Evolutionary conservation across 2,113 vertebrate species (phyloP).

Genomic region (Poeciliopsis retropinna): DNA sequence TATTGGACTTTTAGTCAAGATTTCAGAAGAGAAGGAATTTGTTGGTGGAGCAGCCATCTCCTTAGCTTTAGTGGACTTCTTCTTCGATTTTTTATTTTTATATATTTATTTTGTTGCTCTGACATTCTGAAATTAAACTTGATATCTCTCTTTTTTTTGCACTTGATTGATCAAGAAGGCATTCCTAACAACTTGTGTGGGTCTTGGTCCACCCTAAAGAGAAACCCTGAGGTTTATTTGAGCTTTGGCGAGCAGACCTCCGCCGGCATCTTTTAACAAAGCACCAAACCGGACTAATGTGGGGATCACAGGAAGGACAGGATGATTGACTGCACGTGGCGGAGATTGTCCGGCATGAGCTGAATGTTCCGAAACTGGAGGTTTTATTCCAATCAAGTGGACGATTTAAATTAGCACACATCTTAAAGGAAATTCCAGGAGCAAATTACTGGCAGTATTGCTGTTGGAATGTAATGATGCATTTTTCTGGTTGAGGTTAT

Average conservation of each 20-base stretch:
- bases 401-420: constrained; percentile 22
- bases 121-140: neutral
- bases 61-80: neutral
- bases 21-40: constrained; percentile 53
- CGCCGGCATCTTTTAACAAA: constrained; percentile 37
- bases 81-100: no score
- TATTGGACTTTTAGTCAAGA: constrained; percentile 60
- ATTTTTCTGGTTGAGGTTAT: neutral
- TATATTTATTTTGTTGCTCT: neutral
- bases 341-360: constrained; percentile 25
- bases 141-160: neutral
- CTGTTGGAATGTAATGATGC: neutral
- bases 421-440: constrained; percentile 13
- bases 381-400: constrained; percentile 25
- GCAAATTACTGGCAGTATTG: constrained; percentile 20
- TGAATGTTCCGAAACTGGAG: constrained; percentile 34
- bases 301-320: constrained; percentile 32
- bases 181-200: neutral
- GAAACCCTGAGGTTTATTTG: neutral
- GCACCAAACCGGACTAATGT: constrained; percentile 24
- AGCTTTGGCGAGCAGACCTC: constrained; percentile 15
- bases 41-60: constrained; percentile 42
- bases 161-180: constrained; percentile 20
- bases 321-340: constrained; percentile 39
- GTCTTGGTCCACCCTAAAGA: neutral